Evolutionary conservation across 1,140 invertebrate species (phyloP).

Genomic region (Ceratina calcarata): DNA sequence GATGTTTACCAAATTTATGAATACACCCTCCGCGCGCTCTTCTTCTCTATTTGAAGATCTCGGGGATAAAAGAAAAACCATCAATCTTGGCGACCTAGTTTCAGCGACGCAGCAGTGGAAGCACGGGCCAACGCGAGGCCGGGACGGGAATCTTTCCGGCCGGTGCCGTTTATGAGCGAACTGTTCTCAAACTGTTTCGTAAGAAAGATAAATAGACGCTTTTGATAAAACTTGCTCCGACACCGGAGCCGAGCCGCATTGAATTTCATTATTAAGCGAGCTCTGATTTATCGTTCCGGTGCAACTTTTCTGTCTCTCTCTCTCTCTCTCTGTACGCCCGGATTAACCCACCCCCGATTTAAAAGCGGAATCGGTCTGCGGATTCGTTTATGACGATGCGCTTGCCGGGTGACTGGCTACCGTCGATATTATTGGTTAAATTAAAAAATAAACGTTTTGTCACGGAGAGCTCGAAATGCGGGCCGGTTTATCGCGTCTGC

Average conservation of each 20-base stretch:
- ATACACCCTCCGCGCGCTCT: conserved; percentile 14
- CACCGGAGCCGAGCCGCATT: conserved; percentile 35
- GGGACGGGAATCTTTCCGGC: conserved; percentile 42
- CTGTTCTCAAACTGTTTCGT: conserved; percentile 62
- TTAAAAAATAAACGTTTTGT: background rate
- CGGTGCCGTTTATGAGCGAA: conserved; percentile 63
- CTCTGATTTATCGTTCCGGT: conserved; percentile 53
- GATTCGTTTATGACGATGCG: conserved; percentile 9
- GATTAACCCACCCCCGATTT: conserved; percentile 13
- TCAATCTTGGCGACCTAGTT: conserved; percentile 60
- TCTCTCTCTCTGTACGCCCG: background rate
- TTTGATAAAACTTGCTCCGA: conserved; percentile 59
- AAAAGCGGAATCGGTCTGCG: background rate
- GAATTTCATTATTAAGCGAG: conserved; percentile 61
- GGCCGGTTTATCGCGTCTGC: background rate
- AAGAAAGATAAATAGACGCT: conserved; percentile 65
- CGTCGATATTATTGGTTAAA: background rate
- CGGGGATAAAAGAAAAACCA: conserved; percentile 54
- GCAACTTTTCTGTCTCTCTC: background rate
- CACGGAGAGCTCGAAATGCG: background rate
- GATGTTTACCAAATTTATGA: conserved; percentile 60
- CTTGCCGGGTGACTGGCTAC: background rate
- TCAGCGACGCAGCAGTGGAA: background rate
- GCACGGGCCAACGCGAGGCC: background rate
- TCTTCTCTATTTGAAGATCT: conserved; percentile 46